Base-by-base conservation (phyloP, 2,888 invertebrate species). In the Lasioglossum malachurum region DNA sequence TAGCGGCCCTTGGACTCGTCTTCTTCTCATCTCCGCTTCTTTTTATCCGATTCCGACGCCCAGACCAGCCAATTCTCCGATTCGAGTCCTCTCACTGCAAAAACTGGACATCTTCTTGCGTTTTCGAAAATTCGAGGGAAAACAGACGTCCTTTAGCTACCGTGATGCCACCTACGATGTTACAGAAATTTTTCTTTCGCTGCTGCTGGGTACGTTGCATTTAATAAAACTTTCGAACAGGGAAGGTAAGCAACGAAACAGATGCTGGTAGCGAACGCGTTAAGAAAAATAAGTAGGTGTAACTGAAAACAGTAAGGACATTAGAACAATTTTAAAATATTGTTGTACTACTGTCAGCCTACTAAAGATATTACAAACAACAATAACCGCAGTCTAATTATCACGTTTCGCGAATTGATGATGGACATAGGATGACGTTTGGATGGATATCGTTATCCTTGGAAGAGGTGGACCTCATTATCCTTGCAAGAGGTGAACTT, bases 1-100 rank as follows among this genome's bases (percentile, higher is more conserved):
- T 80, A 75, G 75, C 27, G 49, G 27, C 27, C 41, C 74, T 71
- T 41, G 60, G 60, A 60, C 27, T 60, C 27, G n/a, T 14, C 60
- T 23, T n/a, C n/a, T 57, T 60, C 60, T 53, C 53, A 53, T 53
- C 53, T 53, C 23, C 23, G 53, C 53, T 53, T 53, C 53, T 53
- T 53, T 53, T n/a, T 4, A 10, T 53, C 23, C 53, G n/a, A 53
- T 53, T 10, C 53, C 53, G 53, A 3, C 10, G 53, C 23, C n/a
- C 10, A 1, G 7, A 23, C 49, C 19, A 7, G 53, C n/a, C 23
- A 23, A 19, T 23, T 23, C 8, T 49, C 0, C 8, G 8, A 8
- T 5, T 53, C 49, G 2, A 23, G 2, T 53, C 23, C 23, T 53
- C 2, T 53, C 2, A 1, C 23, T 19, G 19, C 23, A n/a, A 53